Percentiles rank a stretch among this genome's conserved stretches.
These are phyloP conservation scores for Drosophila atripex DNA, from an alignment of 2,888 invertebrate genomes.

Conservation along the genomic window DNA sequence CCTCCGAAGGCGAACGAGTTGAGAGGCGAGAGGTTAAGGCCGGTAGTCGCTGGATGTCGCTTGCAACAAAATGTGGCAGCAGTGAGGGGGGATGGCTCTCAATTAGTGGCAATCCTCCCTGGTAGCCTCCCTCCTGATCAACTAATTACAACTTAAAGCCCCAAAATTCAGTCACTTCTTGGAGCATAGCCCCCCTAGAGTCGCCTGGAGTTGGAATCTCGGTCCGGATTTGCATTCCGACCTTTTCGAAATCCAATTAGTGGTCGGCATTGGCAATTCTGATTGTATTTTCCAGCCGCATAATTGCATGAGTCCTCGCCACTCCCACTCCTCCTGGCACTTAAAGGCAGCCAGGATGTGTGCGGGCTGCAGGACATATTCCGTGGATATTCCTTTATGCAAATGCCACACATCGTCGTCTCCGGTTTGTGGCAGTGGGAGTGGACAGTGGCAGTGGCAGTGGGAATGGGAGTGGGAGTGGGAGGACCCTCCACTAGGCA, in stretches of 20 bases:
- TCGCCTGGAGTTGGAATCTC: too few species aligned
- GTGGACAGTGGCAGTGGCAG: too few species aligned
- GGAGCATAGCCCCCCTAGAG: too few species aligned
- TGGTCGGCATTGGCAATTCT: conserved; percentile 27
- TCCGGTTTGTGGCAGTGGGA: neutral
- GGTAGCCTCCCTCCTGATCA: neutral
- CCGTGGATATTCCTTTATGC: conserved; percentile 65
- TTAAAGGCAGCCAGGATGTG: neutral
- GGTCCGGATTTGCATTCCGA: too few species aligned
- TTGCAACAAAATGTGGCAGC: conserved; percentile 65
- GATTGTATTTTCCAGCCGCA: conserved; percentile 58
- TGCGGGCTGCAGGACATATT: conserved; percentile 15
- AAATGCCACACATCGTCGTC: conserved; percentile 49
- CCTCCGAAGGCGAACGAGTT: too few species aligned
- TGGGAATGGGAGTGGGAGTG: too few species aligned
- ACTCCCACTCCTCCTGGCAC: neutral
- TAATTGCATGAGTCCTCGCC: conserved; percentile 60
- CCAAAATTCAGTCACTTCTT: neutral
- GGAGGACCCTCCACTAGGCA: too few species aligned
- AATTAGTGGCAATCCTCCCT: conserved; percentile 11
- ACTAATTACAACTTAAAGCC: conserved; percentile 1
- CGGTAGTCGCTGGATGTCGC: conserved; percentile 54
- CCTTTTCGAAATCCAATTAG: conserved; percentile 58
- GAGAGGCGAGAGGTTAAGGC: conserved; percentile 31
- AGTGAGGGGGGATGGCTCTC: conserved; percentile 23